Percentiles rank a stretch among this genome's conserved stretches.
These are phyloP conservation scores for Acleris cristana DNA, from an alignment of 2,888 invertebrate genomes.

Conservation along the genomic window DNA sequence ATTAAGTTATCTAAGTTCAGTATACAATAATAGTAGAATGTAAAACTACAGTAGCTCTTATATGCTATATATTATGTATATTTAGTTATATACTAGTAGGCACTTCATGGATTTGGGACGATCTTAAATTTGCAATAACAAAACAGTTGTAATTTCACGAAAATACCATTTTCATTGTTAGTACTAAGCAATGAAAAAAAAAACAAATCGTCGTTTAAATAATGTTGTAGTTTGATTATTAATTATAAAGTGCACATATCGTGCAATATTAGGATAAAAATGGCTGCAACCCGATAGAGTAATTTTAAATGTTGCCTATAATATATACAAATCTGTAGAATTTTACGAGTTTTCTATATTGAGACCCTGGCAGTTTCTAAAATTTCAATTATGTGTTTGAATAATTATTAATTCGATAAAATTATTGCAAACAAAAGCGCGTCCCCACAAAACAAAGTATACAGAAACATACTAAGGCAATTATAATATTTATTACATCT, in stretches of 20 bases:
- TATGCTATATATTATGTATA: slow-evolving; percentile 45
- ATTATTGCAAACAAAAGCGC: slow-evolving; percentile 22
- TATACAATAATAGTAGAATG: slow-evolving; percentile 34
- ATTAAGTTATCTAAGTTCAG: slow-evolving; percentile 18
- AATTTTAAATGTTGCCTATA: too few species aligned
- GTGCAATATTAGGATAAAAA: too few species aligned
- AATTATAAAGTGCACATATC: too few species aligned
- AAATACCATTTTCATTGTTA: too few species aligned
- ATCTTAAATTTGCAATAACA: slow-evolving; percentile 23
- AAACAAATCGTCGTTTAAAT: too few species aligned
- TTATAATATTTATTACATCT: slow-evolving; percentile 25
- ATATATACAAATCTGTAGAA: too few species aligned
- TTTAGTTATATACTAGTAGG: slow-evolving; percentile 48
- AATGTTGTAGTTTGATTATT: too few species aligned
- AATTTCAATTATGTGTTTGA: too few species aligned
- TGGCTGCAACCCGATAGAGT: too few species aligned
- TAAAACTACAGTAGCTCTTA: slow-evolving; percentile 45
- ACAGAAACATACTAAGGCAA: slow-evolving; percentile 31
- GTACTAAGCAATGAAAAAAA: too few species aligned
- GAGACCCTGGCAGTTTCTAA: too few species aligned
- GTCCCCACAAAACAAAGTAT: slow-evolving; percentile 23
- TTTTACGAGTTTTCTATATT: too few species aligned
- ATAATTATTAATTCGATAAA: neutral
- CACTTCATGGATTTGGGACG: slow-evolving; percentile 46
- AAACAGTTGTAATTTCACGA: neutral